Base-by-base conservation (phyloP, 2,888 invertebrate species). In the Arge pagana region DNA sequence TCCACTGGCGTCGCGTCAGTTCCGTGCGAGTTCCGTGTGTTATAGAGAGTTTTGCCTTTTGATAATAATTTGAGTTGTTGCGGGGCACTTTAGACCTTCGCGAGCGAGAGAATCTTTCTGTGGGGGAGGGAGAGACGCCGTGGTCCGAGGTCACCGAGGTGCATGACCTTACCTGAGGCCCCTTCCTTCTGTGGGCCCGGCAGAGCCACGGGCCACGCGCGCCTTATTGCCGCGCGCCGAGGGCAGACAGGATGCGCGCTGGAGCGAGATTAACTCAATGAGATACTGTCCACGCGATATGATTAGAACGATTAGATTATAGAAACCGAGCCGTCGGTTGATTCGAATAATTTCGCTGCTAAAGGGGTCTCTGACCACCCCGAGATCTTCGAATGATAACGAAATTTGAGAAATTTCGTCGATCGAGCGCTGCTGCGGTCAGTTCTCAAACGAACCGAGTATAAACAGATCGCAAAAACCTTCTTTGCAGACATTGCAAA, bases 111-210 rank as follows among this genome's bases (percentile, higher is more conserved):
- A 48, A 51, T 24, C 41, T 40, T 18, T 26, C 52, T 24, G 53
- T 48, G 48, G 36, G 43, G 42, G 42, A 52, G 50, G 48, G 30
- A 52, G 60, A 67, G 67, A 68, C 67, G 70, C 68, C n/a, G n/a
- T 70, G 72, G 69, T 73, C 71, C 73, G 74, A 74, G 74, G 74
- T 74, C 74, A 74, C 70, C 69, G 71, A 70, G 74, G 74, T 74
- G 71, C 71, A 74, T 74, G 74, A 74, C 74, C 74, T 74, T 72
- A 71, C 67, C 71, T 69, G 70, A 67, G 62, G 69, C 72, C 73
- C 71, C 71, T 72, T 72, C 72, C 71, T 71, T 68, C 70, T 67
- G 69, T 70, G 65, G 70, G 66, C 68, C 67, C 63, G 48, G 59
- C 56, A 60, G 30, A 21, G 16, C 37, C 18, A n/a, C 23, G 3